phyloP scores from a whole-genome alignment of 2,888 invertebrate species.

The Plebejus melissa region DNA sequence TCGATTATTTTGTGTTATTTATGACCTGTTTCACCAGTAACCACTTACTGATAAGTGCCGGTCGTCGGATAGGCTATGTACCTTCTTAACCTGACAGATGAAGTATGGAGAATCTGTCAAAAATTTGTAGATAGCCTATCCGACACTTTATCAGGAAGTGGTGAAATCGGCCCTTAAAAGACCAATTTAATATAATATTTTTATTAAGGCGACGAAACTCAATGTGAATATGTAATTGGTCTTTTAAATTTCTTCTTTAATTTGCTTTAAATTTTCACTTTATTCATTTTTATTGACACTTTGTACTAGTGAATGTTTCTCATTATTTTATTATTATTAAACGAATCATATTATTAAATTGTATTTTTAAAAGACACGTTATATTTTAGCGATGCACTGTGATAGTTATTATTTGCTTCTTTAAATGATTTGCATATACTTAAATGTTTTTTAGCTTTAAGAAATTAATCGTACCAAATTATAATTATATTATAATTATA shows the following conservation, averaged over 20 bases:
- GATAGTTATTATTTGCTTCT: constrained; percentile 37
- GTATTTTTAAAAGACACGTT: constrained; percentile 34
- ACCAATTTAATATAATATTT: neutral
- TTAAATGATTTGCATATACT: constrained; percentile 29
- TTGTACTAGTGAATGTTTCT: neutral
- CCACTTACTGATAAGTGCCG: no score
- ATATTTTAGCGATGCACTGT: constrained; percentile 39
- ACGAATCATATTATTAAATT: neutral
- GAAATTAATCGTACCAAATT: constrained; percentile 25
- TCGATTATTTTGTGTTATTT: neutral
- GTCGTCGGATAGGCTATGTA: no score
- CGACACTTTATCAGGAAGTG: no score
- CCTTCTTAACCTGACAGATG: no score
- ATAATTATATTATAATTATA: neutral
- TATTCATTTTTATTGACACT: neutral
- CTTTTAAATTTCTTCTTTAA: neutral
- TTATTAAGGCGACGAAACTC: neutral
- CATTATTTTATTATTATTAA: neutral
- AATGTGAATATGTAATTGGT: neutral
- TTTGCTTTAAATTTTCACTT: neutral
- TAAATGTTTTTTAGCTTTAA: constrained; percentile 25
- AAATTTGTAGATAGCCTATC: no score
- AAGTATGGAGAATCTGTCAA: no score
- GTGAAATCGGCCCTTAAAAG: neutral
- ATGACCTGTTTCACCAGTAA: no score